A percentile compares a stretch with the other conserved stretches of the same genome.
Conservation (phyloP, 2,797 vertebrate genomes). For the Steatocranus sp. region DNA sequence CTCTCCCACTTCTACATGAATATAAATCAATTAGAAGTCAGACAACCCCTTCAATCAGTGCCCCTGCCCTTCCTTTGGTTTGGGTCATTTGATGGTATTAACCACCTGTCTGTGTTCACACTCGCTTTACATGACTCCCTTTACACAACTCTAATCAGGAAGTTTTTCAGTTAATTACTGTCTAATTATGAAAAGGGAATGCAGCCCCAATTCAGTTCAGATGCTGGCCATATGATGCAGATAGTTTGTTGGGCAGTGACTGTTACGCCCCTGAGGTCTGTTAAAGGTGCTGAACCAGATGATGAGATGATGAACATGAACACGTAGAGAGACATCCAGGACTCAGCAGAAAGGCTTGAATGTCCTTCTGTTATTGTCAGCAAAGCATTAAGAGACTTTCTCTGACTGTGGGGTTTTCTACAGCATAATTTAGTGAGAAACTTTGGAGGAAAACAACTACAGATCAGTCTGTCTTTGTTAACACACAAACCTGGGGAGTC, state of each 20-base stretch:
- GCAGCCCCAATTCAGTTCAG: neutral
- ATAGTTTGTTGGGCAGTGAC: neutral
- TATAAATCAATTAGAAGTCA: conserved; percentile 11
- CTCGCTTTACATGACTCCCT: neutral
- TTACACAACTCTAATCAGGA: neutral
- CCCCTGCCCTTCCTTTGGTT: neutral
- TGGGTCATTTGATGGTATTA: neutral
- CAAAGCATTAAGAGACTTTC: neutral
- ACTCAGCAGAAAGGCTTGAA: neutral
- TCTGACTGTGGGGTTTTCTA: neutral
- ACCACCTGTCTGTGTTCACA: neutral
- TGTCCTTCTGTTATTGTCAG: neutral
- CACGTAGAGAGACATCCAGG: neutral
- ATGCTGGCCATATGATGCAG: neutral
- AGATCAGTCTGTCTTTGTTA: neutral
- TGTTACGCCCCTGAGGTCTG: neutral
- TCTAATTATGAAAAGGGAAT: conserved; percentile 36
- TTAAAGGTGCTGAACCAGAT: neutral
- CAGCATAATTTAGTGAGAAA: neutral
- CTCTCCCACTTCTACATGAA: conserved; percentile 27
- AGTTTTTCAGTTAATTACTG: conserved; percentile 19
- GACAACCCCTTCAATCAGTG: neutral
- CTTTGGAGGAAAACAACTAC: neutral
- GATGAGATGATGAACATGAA: neutral
- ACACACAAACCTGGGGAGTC: neutral